Conservation (phyloP, 2,113 vertebrate genomes). For the Heptranchias perlo region DNA sequence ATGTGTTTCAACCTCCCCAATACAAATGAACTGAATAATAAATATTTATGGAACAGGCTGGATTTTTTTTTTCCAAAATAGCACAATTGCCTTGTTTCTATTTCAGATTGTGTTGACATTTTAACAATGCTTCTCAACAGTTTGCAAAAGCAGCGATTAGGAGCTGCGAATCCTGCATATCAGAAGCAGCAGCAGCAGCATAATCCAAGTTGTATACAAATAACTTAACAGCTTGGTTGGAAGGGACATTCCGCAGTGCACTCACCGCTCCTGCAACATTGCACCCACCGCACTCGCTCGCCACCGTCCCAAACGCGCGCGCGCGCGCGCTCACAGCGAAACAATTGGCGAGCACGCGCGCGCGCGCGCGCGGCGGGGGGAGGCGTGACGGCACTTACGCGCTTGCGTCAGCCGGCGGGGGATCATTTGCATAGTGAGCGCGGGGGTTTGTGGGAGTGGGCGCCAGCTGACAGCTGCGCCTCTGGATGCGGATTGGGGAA, state of each 20-base stretch:
- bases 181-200: neutral
- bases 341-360: too few species aligned
- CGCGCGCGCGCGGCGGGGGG: too few species aligned
- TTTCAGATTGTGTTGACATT: neutral
- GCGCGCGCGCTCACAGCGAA: neutral
- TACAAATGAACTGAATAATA: neutral
- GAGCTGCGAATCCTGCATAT: neutral
- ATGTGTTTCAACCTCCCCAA: neutral
- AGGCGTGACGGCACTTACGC: neutral
- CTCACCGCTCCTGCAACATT: neutral
- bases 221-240: too few species aligned
- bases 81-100: neutral
- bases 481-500: neutral
- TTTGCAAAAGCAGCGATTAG: neutral
- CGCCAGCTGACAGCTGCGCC: slow-evolving; percentile 1
- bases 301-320: too few species aligned
- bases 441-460: neutral
- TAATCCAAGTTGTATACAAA: neutral
- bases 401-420: neutral
- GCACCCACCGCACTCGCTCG: too few species aligned
- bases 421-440: neutral
- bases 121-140: neutral
- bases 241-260: neutral
- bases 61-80: neutral
- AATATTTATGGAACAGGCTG: neutral